These are phyloP conservation scores for Mimumesa dahlbomi DNA, from an alignment of 2,888 invertebrate species.

Conservation along the genomic window DNA sequence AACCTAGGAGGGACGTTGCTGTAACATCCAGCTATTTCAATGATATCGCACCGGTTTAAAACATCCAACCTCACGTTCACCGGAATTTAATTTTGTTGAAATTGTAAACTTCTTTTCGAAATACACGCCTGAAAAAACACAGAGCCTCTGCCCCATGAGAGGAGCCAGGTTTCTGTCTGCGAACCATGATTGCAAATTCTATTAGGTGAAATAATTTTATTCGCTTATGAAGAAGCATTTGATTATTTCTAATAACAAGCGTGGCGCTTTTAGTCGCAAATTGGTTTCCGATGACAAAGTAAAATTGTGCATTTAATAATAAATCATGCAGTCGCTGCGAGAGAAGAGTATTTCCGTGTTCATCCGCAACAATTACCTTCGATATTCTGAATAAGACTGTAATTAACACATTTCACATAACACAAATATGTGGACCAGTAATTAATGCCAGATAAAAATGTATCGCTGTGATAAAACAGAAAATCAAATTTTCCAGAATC, in stretches of 20 bases:
- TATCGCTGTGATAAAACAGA: too few species aligned
- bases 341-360: not conserved
- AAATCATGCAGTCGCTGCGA: not conserved
- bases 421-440: too few species aligned
- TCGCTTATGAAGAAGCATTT: too few species aligned
- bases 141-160: too few species aligned
- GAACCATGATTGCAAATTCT: too few species aligned
- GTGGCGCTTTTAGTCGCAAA: not conserved
- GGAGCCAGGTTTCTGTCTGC: too few species aligned
- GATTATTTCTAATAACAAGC: not conserved
- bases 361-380: not conserved
- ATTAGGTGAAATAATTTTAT: too few species aligned
- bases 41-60: conserved; percentile 2
- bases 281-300: too few species aligned
- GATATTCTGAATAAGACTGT: not conserved
- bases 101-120: not conserved
- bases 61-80: conserved; percentile 19
- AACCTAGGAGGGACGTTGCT: not conserved
- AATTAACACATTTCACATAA: too few species aligned
- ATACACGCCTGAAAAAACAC: not conserved
- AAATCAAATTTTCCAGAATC: too few species aligned
- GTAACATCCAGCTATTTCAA: conserved; percentile 11
- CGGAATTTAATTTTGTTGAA: conserved; percentile 33
- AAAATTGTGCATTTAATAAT: too few species aligned
- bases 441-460: too few species aligned